Evolutionary conservation across 2,888 invertebrate species (phyloP).

Genomic region (Agapostemon virescens): DNA sequence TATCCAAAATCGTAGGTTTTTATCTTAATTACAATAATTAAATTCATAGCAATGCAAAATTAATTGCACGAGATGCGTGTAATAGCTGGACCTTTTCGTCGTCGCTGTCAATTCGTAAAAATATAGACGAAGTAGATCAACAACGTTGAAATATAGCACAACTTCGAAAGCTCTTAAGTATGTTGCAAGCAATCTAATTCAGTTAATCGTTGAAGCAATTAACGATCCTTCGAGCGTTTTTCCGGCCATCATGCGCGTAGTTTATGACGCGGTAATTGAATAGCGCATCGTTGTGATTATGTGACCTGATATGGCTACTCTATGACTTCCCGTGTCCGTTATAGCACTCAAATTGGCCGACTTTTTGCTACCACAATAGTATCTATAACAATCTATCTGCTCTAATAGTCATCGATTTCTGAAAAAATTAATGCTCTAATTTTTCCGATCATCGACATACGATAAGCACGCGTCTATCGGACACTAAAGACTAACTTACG

Average conservation of each 20-base stretch:
- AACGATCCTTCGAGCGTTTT: conserved; percentile 53
- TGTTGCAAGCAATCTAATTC: conserved; percentile 25
- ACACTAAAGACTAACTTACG: neutral
- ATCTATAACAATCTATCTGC: conserved; percentile 33
- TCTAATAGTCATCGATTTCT: conserved; percentile 36
- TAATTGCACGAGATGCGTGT: neutral
- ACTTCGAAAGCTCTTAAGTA: conserved; percentile 8
- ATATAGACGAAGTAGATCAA: neutral
- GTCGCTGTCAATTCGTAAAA: conserved; percentile 8
- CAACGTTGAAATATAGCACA: conserved; percentile 11
- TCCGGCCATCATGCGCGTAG: conserved; percentile 47
- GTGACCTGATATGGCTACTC: conserved; percentile 36
- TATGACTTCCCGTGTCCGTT: conserved; percentile 49
- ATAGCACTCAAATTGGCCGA: conserved; percentile 29
- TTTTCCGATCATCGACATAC: neutral
- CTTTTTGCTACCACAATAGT: conserved; percentile 19
- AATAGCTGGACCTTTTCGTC: neutral
- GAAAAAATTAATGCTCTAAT: conserved; percentile 7
- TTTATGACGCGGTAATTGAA: conserved; percentile 53
- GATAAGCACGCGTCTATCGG: neutral
- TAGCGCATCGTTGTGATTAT: conserved; percentile 46
- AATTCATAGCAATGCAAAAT: neutral
- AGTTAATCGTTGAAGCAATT: conserved; percentile 42
- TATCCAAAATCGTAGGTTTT: neutral
- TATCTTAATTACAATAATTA: neutral